Base-by-base conservation (phyloP, 2,113 vertebrate genomes). In the Gulo gulo region DNA sequence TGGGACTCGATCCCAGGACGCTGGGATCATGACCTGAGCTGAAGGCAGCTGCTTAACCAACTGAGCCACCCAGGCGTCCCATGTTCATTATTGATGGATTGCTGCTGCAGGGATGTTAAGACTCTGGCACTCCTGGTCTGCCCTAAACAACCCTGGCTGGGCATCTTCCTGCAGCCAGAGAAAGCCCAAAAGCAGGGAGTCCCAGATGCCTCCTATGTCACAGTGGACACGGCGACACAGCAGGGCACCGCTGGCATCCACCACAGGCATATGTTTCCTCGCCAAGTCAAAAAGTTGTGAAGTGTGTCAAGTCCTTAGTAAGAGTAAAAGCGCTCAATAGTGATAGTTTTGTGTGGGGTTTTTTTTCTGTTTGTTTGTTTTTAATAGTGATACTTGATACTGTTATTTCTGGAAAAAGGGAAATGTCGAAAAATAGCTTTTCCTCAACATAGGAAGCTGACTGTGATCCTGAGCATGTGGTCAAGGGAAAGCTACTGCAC, bases 181-280 rank as follows among this genome's bases (percentile, higher is more conserved):
- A 71, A 67, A 71, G n/a, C 7, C 57, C 23, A 31, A 18, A 23
- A 67, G 67, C 65, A 42, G 15, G 79, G 65, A 74, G 31, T 65
- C 65, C 39, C 26, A 82, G 55, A 36, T 1, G 0, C 13, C 18
- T 80, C 57, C 42, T 74, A 61, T 79, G 61, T 47, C 7, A 78
- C 42, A 47, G 26, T 67, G 55, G 29, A 39, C 23, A n/a, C 9
- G 13, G 45, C 16, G 24, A 57, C 12, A 88, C 2, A 10, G 74
- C 1, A 1, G 15, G 13, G 1, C 29, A 36, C 4, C 11, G 3
- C 4, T 1, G 7, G 21, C 42, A 20, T 15, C 6, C 26, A 6
- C 7, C 18, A 3, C 15, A 61, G 20, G 29, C 36, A 45, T 2
- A 15, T 11, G 23, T 36, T 39, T 80, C 45, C 26, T 1, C 16